Evolutionary conservation across 2,113 vertebrate genomes (phyloP).

Genomic region (Plectropomus leopardus): DNA sequence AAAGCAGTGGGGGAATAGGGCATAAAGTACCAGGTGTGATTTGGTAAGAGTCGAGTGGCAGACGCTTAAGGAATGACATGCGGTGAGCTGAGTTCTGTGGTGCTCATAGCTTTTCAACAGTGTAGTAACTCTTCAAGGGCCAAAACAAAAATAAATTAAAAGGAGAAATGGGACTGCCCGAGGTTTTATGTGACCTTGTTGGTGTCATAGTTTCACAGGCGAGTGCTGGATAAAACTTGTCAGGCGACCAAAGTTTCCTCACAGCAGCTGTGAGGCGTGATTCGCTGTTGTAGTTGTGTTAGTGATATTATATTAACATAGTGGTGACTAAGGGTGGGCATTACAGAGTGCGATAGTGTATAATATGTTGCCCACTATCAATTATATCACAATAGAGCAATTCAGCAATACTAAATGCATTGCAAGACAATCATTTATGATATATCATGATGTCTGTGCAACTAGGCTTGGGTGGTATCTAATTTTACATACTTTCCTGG

Average conservation of each 20-base stretch:
- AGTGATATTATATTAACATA: slow-evolving; percentile 27
- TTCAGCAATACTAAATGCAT: too few relatives aligned
- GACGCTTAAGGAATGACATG: slow-evolving; percentile 22
- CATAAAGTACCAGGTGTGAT: slow-evolving; percentile 16
- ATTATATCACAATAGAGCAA: too few relatives aligned
- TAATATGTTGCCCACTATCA: too few relatives aligned
- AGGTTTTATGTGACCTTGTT: slow-evolving; percentile 40
- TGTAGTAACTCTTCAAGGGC: slow-evolving; percentile 15
- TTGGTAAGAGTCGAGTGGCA: background rate
- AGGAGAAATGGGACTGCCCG: slow-evolving; percentile 3
- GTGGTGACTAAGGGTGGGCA: background rate
- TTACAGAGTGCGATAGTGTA: too few relatives aligned
- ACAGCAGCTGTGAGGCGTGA: slow-evolving; percentile 32
- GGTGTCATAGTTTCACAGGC: background rate
- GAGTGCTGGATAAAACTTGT: slow-evolving; percentile 14
- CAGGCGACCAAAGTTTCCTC: slow-evolving; percentile 16
- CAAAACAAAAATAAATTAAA: slow-evolving; percentile 22
- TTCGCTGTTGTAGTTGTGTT: slow-evolving; percentile 12
- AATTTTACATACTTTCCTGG: too few relatives aligned
- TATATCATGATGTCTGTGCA: too few relatives aligned
- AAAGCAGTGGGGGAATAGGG: background rate
- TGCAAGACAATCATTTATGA: too few relatives aligned
- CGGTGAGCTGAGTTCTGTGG: background rate
- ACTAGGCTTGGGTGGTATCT: too few relatives aligned
- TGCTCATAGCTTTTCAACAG: slow-evolving; percentile 18